Evolutionary conservation across 2,797 vertebrate genomes (phyloP).

Genomic region (Buphagus erythrorhynchus): DNA sequence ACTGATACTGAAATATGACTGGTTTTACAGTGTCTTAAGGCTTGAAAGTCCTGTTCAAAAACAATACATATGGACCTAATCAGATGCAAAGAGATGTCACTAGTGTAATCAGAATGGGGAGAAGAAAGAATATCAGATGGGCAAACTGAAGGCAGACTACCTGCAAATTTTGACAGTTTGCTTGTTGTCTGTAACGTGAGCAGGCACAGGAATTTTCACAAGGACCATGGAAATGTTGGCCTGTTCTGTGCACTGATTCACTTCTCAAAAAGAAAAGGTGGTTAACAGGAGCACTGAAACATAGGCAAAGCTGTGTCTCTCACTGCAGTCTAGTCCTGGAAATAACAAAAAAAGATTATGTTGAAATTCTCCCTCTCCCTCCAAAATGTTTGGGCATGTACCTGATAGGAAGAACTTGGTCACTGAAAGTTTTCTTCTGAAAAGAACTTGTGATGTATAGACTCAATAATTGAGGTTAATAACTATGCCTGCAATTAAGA

Average conservation of each 20-base stretch:
- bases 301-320: not conserved
- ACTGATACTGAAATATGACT: fast-evolving
- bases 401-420: not conserved
- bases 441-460: not conserved
- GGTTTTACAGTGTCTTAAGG: not conserved
- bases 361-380: not conserved
- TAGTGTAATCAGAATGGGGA: not conserved
- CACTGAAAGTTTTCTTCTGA: not conserved
- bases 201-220: not conserved
- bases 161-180: not conserved
- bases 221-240: not conserved
- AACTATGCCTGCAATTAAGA: not conserved
- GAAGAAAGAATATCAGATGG: not conserved
- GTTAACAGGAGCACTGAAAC: not conserved
- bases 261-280: not conserved
- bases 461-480: not conserved
- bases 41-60: not conserved
- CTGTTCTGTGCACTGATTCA: not conserved
- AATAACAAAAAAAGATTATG: not conserved
- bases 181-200: not conserved
- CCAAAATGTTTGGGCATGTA: not conserved
- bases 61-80: fast-evolving
- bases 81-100: not conserved
- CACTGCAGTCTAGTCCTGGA: not conserved
- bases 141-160: not conserved